These are phyloP conservation scores for Himantopus leucocephalus DNA, from an alignment of 2,113 vertebrate species.

Conservation along the genomic window DNA sequence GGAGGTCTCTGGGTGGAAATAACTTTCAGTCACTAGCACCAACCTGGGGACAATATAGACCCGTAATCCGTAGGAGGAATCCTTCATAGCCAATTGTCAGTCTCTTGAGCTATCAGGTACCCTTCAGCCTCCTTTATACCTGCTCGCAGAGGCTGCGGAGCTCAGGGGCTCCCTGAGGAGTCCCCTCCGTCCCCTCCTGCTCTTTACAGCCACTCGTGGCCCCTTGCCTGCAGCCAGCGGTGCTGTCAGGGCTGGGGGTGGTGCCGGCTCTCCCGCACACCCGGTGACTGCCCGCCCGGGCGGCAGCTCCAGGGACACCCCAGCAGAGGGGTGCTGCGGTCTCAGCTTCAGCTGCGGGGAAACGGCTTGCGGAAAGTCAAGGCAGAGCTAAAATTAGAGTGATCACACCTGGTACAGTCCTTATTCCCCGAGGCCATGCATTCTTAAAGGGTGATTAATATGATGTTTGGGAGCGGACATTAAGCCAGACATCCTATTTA, in stretches of 20 bases:
- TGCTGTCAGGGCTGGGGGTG: rapidly evolving
- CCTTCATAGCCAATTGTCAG: not conserved
- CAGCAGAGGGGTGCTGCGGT: rapidly evolving
- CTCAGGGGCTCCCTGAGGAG: not conserved
- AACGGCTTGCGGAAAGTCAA: rapidly evolving
- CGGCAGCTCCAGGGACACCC: rapidly evolving
- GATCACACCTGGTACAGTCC: rapidly evolving
- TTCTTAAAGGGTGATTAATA: not conserved
- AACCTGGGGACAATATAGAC: not conserved
- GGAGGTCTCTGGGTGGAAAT: not conserved
- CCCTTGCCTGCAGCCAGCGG: not conserved
- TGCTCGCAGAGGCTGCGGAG: not conserved
- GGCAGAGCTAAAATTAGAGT: rapidly evolving
- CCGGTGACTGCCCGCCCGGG: rapidly evolving
- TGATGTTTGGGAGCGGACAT: not conserved
- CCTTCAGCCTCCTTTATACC: not conserved
- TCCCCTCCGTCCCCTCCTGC: not conserved
- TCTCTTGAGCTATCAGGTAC: not conserved
- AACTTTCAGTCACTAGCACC: not conserved
- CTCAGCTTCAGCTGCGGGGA: rapidly evolving
- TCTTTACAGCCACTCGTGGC: not conserved
- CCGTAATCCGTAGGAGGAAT: not conserved
- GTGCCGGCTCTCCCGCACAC: rapidly evolving
- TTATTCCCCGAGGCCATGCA: rapidly evolving
- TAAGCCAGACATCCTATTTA: not conserved